phyloP scores from a whole-genome alignment of 2,113 vertebrate genomes.

The Ammodramus savannarum region DNA sequence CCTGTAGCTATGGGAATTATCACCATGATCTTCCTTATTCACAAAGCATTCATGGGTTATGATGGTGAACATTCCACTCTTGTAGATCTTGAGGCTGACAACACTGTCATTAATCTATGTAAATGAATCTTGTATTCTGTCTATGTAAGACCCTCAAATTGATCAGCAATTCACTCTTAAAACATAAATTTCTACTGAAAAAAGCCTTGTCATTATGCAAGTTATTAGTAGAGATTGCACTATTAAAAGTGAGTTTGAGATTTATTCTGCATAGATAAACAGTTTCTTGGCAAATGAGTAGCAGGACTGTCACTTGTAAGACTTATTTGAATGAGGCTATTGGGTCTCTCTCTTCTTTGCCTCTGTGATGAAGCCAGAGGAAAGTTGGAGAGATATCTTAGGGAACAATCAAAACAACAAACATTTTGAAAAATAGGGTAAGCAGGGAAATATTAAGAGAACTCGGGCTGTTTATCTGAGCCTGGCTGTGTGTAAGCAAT shows the following conservation, averaged over 20 bases:
- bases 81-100: background rate
- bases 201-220: background rate
- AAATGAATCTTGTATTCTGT: background rate
- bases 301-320: background rate
- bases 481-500: background rate
- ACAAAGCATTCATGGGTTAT: background rate
- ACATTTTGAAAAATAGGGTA: conserved; percentile 31
- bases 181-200: background rate
- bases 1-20: background rate
- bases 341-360: background rate
- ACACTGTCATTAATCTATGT: background rate
- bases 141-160: background rate
- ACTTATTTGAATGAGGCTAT: background rate
- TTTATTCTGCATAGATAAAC: conserved; percentile 1
- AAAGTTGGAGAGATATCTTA: conserved; percentile 49
- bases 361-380: conserved; percentile 9
- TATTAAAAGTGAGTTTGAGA: background rate
- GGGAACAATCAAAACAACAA: conserved; percentile 35
- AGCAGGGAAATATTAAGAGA: conserved; percentile 8
- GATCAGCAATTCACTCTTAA: background rate
- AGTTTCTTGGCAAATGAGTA: conserved; percentile 1
- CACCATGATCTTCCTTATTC: background rate
- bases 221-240: background rate
- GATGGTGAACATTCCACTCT: background rate
- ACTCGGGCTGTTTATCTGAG: conserved; percentile 5